These are phyloP conservation scores for Helicoverpa zea DNA, from an alignment of 1,140 invertebrate genomes.

Conservation along the genomic window DNA sequence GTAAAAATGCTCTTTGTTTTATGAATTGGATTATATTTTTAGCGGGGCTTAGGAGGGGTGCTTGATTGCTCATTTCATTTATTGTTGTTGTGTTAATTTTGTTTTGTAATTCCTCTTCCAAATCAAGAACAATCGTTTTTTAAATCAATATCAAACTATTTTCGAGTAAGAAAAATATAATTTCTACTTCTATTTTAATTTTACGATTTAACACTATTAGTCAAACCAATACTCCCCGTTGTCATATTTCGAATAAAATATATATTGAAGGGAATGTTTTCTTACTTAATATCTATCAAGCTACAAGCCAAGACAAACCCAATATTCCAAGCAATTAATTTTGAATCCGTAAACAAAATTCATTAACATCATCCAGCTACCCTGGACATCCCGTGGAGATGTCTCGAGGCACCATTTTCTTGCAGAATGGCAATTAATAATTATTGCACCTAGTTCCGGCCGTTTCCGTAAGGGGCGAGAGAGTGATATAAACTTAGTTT, in stretches of 20 bases:
- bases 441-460: conserved; percentile 78
- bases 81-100: neutral
- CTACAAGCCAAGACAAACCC: conserved; percentile 12
- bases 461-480: conserved; percentile 59
- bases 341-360: conserved; percentile 44
- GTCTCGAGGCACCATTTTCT: conserved; percentile 67
- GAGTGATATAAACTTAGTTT: conserved; percentile 44
- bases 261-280: too few relatives aligned
- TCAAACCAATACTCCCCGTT: too few relatives aligned
- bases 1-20: conserved; percentile 39
- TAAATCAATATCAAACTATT: too few relatives aligned
- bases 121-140: too few relatives aligned
- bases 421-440: conserved; percentile 72
- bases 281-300: too few relatives aligned
- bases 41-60: conserved; percentile 1
- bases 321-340: conserved; percentile 54
- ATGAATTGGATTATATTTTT: conserved; percentile 43
- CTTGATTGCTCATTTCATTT: neutral
- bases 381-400: conserved; percentile 55
- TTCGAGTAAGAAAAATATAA: too few relatives aligned
- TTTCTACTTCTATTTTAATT: too few relatives aligned
- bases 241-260: too few relatives aligned
- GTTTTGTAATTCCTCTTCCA: neutral
- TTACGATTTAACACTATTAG: too few relatives aligned
- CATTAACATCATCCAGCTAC: conserved; percentile 46